Evolutionary conservation across 2,888 invertebrate genomes (phyloP).

Genomic region (Drosophila mayaguana): DNA sequence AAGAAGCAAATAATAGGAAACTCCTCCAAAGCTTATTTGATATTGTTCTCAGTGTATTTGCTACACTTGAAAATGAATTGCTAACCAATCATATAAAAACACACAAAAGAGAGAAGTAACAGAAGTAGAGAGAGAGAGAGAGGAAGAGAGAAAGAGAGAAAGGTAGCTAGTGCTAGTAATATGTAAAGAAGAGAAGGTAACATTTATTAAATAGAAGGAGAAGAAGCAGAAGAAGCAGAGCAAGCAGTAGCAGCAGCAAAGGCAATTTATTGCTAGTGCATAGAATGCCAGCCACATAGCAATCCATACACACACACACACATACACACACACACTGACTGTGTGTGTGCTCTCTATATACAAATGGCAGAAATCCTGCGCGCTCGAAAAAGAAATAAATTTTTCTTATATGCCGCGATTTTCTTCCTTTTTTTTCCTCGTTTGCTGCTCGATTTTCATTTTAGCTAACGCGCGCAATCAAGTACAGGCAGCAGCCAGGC

Average conservation of each 20-base stretch:
- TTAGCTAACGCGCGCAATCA: conserved; percentile 77
- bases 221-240: not conserved
- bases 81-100: conserved; percentile 17
- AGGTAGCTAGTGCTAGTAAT: not conserved
- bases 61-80: conserved; percentile 16
- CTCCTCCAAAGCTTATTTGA: not conserved
- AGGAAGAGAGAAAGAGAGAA: not conserved
- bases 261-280: conserved; percentile 46
- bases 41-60: not conserved
- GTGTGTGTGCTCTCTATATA: conserved; percentile 52
- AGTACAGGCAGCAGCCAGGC: conserved; percentile 54
- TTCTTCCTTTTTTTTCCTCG: conserved; percentile 37
- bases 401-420: conserved; percentile 69
- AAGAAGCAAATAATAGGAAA: not conserved
- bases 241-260: conserved; percentile 7
- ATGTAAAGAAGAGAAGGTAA: conserved; percentile 9
- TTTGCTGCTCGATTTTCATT: conserved; percentile 74
- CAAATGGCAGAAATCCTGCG: conserved; percentile 73
- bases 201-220: conserved; percentile 12
- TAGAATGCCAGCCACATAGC: conserved; percentile 47
- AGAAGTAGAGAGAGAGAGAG: not conserved
- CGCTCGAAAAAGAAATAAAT: conserved; percentile 58
- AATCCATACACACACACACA: conserved; percentile 34
- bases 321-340: not conserved
- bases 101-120: not conserved